These are phyloP conservation scores for Pachymerium ferrugineum DNA, from an alignment of 2,888 invertebrate species.

Conservation along the genomic window DNA sequence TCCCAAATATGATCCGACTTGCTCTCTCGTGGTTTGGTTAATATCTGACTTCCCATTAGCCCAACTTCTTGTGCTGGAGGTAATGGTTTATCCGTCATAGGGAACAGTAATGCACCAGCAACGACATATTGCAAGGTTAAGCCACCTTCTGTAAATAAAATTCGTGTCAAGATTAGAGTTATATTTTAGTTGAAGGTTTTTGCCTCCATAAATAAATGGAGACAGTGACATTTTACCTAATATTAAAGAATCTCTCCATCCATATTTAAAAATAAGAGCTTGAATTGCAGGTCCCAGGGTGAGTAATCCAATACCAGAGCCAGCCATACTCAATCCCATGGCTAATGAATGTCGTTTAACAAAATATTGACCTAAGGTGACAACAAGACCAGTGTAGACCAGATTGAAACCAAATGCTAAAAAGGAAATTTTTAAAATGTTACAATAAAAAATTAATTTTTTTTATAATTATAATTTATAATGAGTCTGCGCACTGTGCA, in stretches of 20 bases:
- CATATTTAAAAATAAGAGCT: slow-evolving; percentile 38
- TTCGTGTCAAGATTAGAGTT: background rate
- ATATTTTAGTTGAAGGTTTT: background rate
- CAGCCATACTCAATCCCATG: slow-evolving; percentile 39
- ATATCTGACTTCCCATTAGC: background rate
- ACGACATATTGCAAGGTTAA: slow-evolving; percentile 40
- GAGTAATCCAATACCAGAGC: slow-evolving; percentile 40
- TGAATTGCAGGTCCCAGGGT: slow-evolving; percentile 38
- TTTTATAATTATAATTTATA: too few species aligned
- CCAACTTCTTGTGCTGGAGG: background rate
- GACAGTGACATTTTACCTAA: slow-evolving; percentile 34
- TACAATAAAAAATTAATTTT: too few species aligned
- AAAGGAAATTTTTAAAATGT: too few species aligned
- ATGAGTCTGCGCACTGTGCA: too few species aligned
- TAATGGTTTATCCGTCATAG: slow-evolving; percentile 25
- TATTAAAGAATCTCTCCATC: slow-evolving; percentile 40
- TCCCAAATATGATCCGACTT: background rate
- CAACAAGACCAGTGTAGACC: slow-evolving; percentile 40
- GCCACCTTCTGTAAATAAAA: slow-evolving; percentile 36
- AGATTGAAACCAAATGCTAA: slow-evolving; percentile 40
- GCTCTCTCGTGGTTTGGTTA: background rate
- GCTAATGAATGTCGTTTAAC: slow-evolving; percentile 38
- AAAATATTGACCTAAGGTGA: slow-evolving; percentile 40
- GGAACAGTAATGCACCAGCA: slow-evolving; percentile 38
- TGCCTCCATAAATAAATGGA: background rate